These are phyloP conservation scores for Sebastiscus albofasciatus DNA, from an alignment of 2,797 vertebrate species.

Conservation along the genomic window DNA sequence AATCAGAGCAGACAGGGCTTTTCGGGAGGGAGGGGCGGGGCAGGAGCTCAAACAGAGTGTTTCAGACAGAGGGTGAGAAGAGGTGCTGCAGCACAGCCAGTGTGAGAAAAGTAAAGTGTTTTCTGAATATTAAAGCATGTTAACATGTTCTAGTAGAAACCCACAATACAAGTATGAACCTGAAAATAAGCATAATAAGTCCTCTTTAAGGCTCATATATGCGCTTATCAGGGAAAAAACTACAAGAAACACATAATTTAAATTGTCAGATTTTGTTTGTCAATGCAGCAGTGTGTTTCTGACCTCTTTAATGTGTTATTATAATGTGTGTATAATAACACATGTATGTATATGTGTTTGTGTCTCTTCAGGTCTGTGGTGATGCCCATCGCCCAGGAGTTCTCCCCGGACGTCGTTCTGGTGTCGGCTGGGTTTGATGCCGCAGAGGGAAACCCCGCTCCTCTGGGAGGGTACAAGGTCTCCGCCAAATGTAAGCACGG, in stretches of 20 bases:
- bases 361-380: conserved; percentile 88
- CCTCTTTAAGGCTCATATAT: not conserved
- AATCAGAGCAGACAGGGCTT: too few species aligned
- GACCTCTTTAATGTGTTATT: not conserved
- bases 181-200: too few species aligned
- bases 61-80: too few species aligned
- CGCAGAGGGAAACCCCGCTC: conserved; percentile 91
- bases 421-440: conserved; percentile 96
- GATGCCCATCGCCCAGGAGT: conserved; percentile 95
- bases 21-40: too few species aligned
- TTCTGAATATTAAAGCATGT: too few species aligned
- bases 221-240: not conserved
- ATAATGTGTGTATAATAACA: too few species aligned
- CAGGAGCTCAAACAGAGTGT: too few species aligned
- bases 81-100: too few species aligned
- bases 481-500: conserved; percentile 92
- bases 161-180: too few species aligned
- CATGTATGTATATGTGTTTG: not conserved
- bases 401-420: conserved; percentile 92
- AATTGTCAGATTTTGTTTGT: not conserved
- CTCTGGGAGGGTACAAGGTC: conserved; percentile 94
- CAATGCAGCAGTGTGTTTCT: not conserved
- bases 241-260: not conserved
- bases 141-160: too few species aligned
- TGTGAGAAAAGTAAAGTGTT: too few species aligned